phyloP scores from a whole-genome alignment of 2,113 vertebrate genomes.

The Sinocyclocheilus anshuiensis region DNA sequence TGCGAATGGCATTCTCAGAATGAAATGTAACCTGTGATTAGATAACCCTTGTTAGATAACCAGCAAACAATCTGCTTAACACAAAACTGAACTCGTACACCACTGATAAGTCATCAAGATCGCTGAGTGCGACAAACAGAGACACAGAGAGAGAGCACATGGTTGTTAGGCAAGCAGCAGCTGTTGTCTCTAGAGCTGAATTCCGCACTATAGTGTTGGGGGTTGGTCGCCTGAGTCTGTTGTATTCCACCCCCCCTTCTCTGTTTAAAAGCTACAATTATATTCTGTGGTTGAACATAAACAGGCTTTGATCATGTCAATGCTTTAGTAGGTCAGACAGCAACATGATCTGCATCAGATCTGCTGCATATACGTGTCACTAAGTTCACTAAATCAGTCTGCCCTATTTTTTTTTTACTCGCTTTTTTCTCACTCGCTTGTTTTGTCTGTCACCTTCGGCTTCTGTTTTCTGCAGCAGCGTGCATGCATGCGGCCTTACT shows the following conservation, averaged over 20 bases:
- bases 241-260: background rate
- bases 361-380: background rate
- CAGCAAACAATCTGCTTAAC: background rate
- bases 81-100: slow-evolving; percentile 14
- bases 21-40: background rate
- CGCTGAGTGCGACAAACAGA: slow-evolving; percentile 22
- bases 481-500: slow-evolving; percentile 10
- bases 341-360: slow-evolving; percentile 1
- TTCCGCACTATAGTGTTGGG: slow-evolving; percentile 54
- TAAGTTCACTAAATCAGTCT: slow-evolving; percentile 29
- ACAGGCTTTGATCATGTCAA: slow-evolving; percentile 2
- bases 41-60: slow-evolving; percentile 13
- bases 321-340: slow-evolving; percentile 27
- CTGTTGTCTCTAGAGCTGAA: slow-evolving; percentile 63
- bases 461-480: slow-evolving; percentile 36
- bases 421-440: background rate
- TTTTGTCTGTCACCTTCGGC: slow-evolving; percentile 19
- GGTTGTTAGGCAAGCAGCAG: slow-evolving; percentile 62
- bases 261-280: slow-evolving; percentile 12
- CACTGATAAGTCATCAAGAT: slow-evolving; percentile 14
- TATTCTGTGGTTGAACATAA: background rate
- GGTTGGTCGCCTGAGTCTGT: slow-evolving; percentile 50
- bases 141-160: slow-evolving; percentile 24
- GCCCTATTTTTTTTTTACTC: background rate
- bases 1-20: background rate